phyloP scores from a whole-genome alignment of 2,797 vertebrate species.

The Malurus leucopterus region DNA sequence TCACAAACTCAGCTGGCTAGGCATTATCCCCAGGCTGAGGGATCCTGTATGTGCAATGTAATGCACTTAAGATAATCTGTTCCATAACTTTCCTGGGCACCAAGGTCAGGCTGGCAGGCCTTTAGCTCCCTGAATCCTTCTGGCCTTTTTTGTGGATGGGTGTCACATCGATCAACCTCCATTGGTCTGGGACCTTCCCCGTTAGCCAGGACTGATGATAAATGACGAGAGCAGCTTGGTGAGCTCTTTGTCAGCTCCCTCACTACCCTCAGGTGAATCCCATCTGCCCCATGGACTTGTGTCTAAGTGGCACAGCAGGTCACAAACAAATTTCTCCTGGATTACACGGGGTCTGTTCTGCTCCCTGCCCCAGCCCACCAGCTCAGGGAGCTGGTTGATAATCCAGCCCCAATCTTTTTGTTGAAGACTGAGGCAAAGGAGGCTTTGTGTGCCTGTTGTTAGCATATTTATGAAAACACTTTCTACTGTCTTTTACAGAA shows the following conservation, averaged over 20 bases:
- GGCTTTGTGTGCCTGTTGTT: not conserved
- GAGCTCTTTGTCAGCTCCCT: not conserved
- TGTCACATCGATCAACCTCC: rapidly evolving
- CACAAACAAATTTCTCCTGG: not conserved
- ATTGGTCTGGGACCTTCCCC: not conserved
- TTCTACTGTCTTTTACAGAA: not conserved
- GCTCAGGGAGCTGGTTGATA: not conserved
- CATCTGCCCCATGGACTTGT: not conserved
- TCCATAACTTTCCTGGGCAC: not conserved
- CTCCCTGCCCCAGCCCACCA: not conserved
- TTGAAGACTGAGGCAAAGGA: not conserved
- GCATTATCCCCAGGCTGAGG: not conserved
- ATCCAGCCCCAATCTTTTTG: not conserved
- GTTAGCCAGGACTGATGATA: not conserved
- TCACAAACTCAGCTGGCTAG: not conserved
- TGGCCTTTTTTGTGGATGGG: not conserved
- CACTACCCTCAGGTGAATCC: not conserved
- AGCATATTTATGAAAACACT: not conserved
- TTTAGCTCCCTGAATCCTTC: not conserved
- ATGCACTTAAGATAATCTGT: not conserved
- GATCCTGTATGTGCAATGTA: not conserved
- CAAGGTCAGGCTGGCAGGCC: not conserved
- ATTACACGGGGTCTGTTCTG: not conserved
- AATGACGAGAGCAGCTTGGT: not conserved
- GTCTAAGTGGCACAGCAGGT: not conserved